phyloP scores from a whole-genome alignment of 2,113 vertebrate species.

The Microcebus griseorufus region DNA sequence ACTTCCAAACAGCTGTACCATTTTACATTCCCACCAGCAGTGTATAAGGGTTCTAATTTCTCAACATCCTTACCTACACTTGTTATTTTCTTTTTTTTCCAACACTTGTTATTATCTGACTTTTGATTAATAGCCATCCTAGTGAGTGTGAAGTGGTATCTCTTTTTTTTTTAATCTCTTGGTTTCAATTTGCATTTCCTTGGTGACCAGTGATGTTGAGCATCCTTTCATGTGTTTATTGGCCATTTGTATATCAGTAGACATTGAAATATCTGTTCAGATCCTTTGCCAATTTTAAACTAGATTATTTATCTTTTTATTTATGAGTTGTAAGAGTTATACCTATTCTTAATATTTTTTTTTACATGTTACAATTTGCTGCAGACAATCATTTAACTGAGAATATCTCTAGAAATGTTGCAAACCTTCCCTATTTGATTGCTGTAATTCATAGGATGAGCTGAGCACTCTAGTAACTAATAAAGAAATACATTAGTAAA shows the following conservation, averaged over 20 bases:
- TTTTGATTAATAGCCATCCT: not conserved
- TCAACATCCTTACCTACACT: not conserved
- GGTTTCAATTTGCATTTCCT: not conserved
- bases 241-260: not conserved
- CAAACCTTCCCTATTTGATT: not conserved
- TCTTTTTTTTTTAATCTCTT: not conserved
- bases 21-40: not conserved
- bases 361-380: not conserved
- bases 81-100: not conserved
- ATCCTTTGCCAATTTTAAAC: not conserved
- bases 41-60: not conserved
- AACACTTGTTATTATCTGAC: not conserved
- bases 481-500: not conserved
- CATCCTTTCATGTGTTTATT: not conserved
- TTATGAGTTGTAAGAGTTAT: not conserved
- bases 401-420: not conserved
- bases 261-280: not conserved
- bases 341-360: not conserved
- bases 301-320: not conserved
- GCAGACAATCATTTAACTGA: not conserved
- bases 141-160: not conserved
- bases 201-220: not conserved
- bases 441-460: not conserved
- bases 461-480: not conserved
- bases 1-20: not conserved